phyloP scores from a whole-genome alignment of 2,888 invertebrate genomes.

The Trissoscelio sp. region DNA sequence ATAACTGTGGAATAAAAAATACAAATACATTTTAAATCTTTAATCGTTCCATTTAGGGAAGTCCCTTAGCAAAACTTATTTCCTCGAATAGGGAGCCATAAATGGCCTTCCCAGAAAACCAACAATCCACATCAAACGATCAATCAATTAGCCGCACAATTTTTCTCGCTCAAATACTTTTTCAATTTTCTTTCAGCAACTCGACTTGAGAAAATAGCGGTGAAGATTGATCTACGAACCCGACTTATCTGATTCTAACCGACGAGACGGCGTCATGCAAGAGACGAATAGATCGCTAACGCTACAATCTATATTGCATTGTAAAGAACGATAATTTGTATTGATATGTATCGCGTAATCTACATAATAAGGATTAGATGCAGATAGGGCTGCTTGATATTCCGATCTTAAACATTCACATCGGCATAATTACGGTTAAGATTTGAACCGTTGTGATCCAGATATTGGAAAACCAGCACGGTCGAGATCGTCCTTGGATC shows the following conservation, averaged over 20 bases:
- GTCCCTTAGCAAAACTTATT: slow-evolving; percentile 2
- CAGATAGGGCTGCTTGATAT: slow-evolving; percentile 58
- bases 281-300: slow-evolving; percentile 55
- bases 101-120: slow-evolving; percentile 32
- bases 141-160: slow-evolving; percentile 52
- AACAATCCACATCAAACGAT: slow-evolving; percentile 30
- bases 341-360: slow-evolving; percentile 62
- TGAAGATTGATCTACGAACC: slow-evolving; percentile 52
- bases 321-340: slow-evolving; percentile 64
- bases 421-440: slow-evolving; percentile 44
- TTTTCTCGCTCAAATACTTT: slow-evolving; percentile 36
- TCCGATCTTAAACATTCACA: slow-evolving; percentile 49
- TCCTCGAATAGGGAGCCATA: slow-evolving; percentile 10
- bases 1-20: too few relatives aligned
- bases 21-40: too few relatives aligned
- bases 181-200: slow-evolving; percentile 47
- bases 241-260: slow-evolving; percentile 43
- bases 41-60: not conserved
- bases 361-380: slow-evolving; percentile 61
- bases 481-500: slow-evolving; percentile 63
- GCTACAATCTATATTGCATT: slow-evolving; percentile 54
- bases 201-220: slow-evolving; percentile 44
- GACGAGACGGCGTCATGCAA: slow-evolving; percentile 56
- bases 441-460: slow-evolving; percentile 58
- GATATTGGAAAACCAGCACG: slow-evolving; percentile 50